Evolutionary conservation across 2,113 vertebrate genomes (phyloP).

Genomic region (Sterrhoptilus dennistouni): DNA sequence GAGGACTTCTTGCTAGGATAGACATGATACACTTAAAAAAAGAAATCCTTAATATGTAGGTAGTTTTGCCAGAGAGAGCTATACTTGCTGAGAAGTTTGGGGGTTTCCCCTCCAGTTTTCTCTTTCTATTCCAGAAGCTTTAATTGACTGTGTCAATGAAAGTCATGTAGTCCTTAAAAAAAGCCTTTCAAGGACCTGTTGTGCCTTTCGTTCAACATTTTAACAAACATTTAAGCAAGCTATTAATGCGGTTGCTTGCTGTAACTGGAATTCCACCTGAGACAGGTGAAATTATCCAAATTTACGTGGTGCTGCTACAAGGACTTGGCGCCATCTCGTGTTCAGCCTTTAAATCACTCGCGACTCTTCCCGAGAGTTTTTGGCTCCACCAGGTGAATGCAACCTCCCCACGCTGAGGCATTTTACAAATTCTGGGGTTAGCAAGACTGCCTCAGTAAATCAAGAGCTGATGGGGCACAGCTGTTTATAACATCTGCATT

Average conservation of each 20-base stretch:
- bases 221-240: neutral
- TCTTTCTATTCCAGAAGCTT: neutral
- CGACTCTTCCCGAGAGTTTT: rapidly evolving
- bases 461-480: neutral
- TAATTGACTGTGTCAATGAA: neutral
- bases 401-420: neutral
- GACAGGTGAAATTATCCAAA: rapidly evolving
- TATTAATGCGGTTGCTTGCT: neutral
- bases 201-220: neutral
- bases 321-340: constrained; percentile 40
- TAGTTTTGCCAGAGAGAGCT: neutral
- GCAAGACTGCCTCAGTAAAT: neutral
- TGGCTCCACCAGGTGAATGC: neutral
- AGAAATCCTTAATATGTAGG: neutral
- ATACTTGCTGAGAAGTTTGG: neutral
- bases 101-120: rapidly evolving
- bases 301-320: neutral
- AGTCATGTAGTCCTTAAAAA: neutral
- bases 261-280: rapidly evolving
- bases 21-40: neutral
- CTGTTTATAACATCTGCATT: neutral
- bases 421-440: neutral
- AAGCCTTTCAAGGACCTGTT: neutral
- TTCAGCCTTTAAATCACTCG: neutral
- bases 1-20: neutral